Evolutionary conservation across 2,113 vertebrate genomes (phyloP).

Genomic region (Oncorhynchus tshawytscha): DNA sequence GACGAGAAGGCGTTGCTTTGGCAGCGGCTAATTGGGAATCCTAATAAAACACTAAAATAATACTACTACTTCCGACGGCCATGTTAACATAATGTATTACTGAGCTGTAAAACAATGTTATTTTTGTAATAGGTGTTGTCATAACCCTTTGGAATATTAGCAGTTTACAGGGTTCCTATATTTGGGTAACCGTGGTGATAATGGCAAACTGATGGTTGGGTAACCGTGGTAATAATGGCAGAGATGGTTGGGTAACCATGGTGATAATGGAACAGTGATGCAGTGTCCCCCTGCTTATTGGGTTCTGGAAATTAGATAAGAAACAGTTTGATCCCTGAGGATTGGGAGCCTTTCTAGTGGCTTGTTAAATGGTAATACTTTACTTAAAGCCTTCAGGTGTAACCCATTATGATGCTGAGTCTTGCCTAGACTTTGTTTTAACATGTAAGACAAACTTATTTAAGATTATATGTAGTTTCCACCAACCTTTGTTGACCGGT

Average conservation of each 20-base stretch:
- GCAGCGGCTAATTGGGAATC: no score
- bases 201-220: slow-evolving; percentile 3
- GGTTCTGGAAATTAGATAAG: slow-evolving; percentile 13
- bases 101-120: not conserved
- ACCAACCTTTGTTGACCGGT: not conserved
- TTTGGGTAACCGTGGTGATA: slow-evolving; percentile 6
- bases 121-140: not conserved
- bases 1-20: no score
- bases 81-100: not conserved
- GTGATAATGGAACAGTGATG: slow-evolving; percentile 14
- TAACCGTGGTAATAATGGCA: not conserved
- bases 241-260: not conserved
- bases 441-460: not conserved
- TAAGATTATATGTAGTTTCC: not conserved
- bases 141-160: slow-evolving; percentile 8
- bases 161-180: slow-evolving; percentile 6
- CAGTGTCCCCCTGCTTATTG: slow-evolving; percentile 1
- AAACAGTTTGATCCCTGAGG: slow-evolving; percentile 4
- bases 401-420: not conserved
- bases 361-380: not conserved
- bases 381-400: no score
- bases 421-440: not conserved
- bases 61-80: not conserved
- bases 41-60: no score
- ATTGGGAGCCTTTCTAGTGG: not conserved